Base-by-base conservation (phyloP, 92 coral and sea anemone species). In the Epizoanthus stellaris region DNA sequence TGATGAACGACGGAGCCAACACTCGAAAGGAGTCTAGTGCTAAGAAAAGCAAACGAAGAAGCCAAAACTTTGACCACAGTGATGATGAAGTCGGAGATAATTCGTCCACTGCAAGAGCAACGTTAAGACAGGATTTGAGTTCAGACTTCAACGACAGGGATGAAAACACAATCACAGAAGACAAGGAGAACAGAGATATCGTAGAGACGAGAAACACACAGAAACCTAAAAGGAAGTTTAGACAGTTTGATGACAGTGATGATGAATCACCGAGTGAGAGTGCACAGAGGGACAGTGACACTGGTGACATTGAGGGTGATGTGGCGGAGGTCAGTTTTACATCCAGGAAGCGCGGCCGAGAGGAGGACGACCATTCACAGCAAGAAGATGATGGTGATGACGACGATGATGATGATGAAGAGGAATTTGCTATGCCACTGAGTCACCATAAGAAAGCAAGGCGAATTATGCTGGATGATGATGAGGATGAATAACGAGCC, bases 401-500 rank as follows among this genome's bases (percentile, higher is more conserved):
- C 23, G 91, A 88, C 0, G 80, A 69, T 42, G 67, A 77, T 49
- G 81, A 79, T 71, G 90, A 87, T 40, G 90, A 88, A 1, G 91
- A 88, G 19, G 75, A 45, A 19, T 83, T 83, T 60, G 87, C 81
- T 39, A 25, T 83, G 11, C 91, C 91, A 25, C 85, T 88, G 6
- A 77, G 85, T 64, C 91, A 82, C 77, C 81, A 86, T 70, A 88
- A 88, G 69, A 83, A 77, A 73, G 80, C 81, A 47, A 88, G 91
- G 49, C 85, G 86, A 30, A 82, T 86, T 54, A 86, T 88, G 70
- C 57, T 88, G 21, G 91, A 88, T 15, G 91, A 88, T 38, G 91
- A 88, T 5, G 91, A 88, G 20, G 87, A 88, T 47, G 79, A 87
- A 38, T 57, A 40, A 34, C 36, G 53, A n/a, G 14, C 61, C 77